These are phyloP conservation scores for Dolichallabes microphthalmus DNA, from an alignment of 2,113 vertebrate species.

Conservation along the genomic window DNA sequence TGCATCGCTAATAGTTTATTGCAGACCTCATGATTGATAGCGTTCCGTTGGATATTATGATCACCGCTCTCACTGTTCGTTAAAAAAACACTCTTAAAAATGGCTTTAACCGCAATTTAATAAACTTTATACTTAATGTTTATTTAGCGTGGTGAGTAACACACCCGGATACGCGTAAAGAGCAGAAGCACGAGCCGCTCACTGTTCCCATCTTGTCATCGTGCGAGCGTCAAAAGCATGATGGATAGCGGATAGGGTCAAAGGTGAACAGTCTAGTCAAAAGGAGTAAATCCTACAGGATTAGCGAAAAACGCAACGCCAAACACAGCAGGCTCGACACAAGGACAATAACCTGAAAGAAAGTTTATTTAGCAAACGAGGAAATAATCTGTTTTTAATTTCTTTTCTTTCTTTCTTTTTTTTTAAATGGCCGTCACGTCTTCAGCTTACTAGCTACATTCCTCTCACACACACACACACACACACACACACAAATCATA, in stretches of 20 bases:
- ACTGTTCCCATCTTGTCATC: neutral
- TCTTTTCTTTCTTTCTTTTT: too few relatives aligned
- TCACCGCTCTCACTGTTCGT: too few relatives aligned
- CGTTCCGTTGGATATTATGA: too few relatives aligned
- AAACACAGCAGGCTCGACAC: conserved; percentile 25
- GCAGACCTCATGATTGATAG: too few relatives aligned
- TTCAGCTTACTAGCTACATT: neutral
- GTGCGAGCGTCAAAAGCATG: neutral
- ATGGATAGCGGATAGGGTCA: neutral
- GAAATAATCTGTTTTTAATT: neutral
- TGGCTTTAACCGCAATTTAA: neutral
- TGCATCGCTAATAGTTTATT: too few relatives aligned
- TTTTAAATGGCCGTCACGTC: neutral
- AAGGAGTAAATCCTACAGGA: neutral
- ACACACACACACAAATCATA: neutral
- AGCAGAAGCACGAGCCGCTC: neutral
- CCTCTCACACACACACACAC: neutral
- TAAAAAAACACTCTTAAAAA: neutral
- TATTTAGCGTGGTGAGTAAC: neutral
- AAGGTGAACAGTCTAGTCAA: conserved; percentile 36
- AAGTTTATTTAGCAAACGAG: conserved; percentile 20
- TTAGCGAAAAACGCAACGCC: conserved; percentile 16
- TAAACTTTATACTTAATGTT: neutral
- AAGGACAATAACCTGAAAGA: conserved; percentile 9
- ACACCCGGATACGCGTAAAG: neutral